A percentile compares a stretch with the other conserved stretches of the same genome.
Conservation (phyloP, 2,113 vertebrate genomes). For the Chrysochloris asiatica region DNA sequence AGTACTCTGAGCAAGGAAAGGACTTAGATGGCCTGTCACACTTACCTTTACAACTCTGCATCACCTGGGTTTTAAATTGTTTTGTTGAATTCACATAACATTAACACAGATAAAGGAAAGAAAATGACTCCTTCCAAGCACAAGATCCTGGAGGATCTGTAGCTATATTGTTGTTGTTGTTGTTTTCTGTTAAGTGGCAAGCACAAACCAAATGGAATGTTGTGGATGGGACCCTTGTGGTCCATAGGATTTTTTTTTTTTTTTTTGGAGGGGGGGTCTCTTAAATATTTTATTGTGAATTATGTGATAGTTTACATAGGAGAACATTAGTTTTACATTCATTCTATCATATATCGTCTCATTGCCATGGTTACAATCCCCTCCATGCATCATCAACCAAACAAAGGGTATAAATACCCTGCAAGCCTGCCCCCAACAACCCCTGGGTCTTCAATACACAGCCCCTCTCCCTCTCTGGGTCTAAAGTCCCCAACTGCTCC, state of each 20-base stretch:
- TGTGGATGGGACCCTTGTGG: neutral
- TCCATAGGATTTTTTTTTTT: neutral
- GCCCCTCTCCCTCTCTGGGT: too few relatives aligned
- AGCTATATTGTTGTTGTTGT: neutral
- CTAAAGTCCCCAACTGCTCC: too few relatives aligned
- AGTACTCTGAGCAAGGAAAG: neutral
- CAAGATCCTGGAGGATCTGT: neutral
- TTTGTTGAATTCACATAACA: constrained; percentile 34
- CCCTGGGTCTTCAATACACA: too few relatives aligned
- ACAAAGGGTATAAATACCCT: too few relatives aligned
- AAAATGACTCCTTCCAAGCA: constrained; percentile 4
- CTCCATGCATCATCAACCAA: too few relatives aligned
- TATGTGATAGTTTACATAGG: too few relatives aligned
- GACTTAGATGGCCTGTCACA: neutral
- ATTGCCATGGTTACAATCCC: too few relatives aligned
- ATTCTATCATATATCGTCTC: too few relatives aligned
- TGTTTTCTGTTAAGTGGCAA: neutral
- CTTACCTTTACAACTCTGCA: neutral
- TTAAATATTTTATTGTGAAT: too few relatives aligned
- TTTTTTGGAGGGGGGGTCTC: too few relatives aligned
- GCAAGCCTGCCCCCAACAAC: too few relatives aligned
- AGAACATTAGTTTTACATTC: too few relatives aligned
- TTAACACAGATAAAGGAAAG: neutral
- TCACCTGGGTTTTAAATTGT: neutral
- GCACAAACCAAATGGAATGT: neutral